A percentile compares a stretch with the other conserved stretches of the same genome.
Conservation (phyloP, 2,797 vertebrate species). For the Ctenopoma multispine region DNA sequence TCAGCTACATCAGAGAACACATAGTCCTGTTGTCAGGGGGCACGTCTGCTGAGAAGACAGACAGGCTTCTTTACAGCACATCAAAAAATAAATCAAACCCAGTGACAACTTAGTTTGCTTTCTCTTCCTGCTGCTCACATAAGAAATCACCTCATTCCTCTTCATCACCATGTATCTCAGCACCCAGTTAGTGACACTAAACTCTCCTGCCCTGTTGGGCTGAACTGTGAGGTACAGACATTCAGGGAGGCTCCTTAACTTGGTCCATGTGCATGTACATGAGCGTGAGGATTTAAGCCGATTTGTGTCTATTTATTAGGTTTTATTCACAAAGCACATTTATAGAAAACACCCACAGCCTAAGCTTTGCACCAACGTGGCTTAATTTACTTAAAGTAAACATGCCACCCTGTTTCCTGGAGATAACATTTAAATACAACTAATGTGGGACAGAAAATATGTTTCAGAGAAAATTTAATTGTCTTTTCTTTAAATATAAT, state of each 20-base stretch:
- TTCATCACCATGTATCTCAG: constrained; percentile 6
- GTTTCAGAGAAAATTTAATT: background rate
- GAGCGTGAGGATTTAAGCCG: background rate
- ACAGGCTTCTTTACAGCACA: background rate
- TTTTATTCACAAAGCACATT: background rate
- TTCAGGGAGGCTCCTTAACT: background rate
- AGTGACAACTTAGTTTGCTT: background rate
- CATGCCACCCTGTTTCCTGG: background rate
- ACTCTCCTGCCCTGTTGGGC: background rate
- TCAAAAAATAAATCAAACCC: constrained; percentile 2
- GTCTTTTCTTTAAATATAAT: background rate
- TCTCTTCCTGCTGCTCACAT: constrained; percentile 9
- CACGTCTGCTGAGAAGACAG: constrained; percentile 16
- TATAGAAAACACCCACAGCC: background rate
- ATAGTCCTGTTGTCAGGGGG: constrained; percentile 12
- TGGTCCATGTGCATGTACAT: background rate
- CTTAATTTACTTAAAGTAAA: background rate
- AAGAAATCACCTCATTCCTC: constrained; percentile 9
- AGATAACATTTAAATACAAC: background rate
- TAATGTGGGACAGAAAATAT: background rate
- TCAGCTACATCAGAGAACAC: background rate
- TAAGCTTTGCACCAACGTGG: background rate
- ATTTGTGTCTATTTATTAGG: background rate
- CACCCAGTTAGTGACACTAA: constrained; percentile 4
- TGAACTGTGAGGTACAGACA: constrained; percentile 2